phyloP scores from a whole-genome alignment of 2,113 vertebrate genomes.

The Rutilus rutilus region DNA sequence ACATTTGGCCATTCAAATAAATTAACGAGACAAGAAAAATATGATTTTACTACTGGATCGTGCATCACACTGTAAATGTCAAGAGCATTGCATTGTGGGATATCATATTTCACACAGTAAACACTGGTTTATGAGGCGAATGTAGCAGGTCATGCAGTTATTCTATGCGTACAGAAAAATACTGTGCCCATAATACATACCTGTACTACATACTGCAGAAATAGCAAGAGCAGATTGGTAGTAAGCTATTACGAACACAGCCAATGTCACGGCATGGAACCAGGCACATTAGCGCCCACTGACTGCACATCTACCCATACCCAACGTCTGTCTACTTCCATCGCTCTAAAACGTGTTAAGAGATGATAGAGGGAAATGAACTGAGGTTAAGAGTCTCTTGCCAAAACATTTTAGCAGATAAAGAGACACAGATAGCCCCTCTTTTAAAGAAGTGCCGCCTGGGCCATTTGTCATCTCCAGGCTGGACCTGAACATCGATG shows the following conservation, averaged over 20 bases:
- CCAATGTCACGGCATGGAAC: not conserved
- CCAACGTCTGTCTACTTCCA: not conserved
- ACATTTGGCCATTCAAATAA: not conserved
- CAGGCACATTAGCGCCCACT: not conserved
- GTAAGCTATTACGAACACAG: not conserved
- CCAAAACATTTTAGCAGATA: slow-evolving; percentile 40
- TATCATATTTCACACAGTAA: not conserved
- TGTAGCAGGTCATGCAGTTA: not conserved
- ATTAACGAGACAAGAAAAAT: not conserved
- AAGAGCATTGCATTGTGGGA: not conserved
- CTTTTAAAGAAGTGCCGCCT: slow-evolving; percentile 42
- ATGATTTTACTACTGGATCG: not conserved
- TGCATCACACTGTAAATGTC: not conserved
- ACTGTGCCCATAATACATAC: not conserved
- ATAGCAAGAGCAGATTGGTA: not conserved
- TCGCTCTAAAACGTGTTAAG: not conserved
- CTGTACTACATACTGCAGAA: not conserved
- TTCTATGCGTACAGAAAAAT: not conserved
- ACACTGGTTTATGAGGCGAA: not conserved
- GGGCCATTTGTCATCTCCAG: slow-evolving; percentile 24
- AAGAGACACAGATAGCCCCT: slow-evolving; percentile 30
- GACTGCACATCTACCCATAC: not conserved
- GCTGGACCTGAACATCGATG: slow-evolving; percentile 24
- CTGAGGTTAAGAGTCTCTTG: slow-evolving; percentile 38
- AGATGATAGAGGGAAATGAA: slow-evolving; percentile 12